Conservation (phyloP, 2,113 vertebrate genomes). For the Bos taurus region DNA sequence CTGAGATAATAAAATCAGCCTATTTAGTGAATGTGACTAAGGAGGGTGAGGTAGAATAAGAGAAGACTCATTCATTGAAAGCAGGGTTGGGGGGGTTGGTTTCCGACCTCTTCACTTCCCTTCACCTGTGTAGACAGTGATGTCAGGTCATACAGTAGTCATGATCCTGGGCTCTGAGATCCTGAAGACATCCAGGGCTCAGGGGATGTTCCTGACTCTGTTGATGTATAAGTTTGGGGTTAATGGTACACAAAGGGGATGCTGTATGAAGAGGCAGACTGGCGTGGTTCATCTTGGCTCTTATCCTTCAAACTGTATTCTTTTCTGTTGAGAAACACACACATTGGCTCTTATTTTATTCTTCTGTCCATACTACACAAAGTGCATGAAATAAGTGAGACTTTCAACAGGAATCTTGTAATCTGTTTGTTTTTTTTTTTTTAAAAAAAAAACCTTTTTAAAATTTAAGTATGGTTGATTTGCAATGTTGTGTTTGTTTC, state of each 20-base stretch:
- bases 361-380: neutral
- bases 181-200: neutral
- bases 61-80: neutral
- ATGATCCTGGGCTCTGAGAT: neutral
- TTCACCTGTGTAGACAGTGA: neutral
- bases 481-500: neutral
- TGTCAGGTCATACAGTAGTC: rapidly evolving
- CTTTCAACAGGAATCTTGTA: neutral
- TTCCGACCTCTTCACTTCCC: neutral
- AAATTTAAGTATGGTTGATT: neutral
- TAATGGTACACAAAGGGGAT: neutral
- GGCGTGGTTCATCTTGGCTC: neutral
- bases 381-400: neutral
- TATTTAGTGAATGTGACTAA: neutral
- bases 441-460: neutral
- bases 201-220: neutral
- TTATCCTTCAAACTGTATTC: neutral
- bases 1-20: neutral
- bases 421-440: neutral
- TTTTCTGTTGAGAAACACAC: neutral
- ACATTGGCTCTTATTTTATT: neutral
- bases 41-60: neutral
- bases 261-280: neutral
- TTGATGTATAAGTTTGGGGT: rapidly evolving
- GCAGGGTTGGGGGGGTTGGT: neutral